Evolutionary conservation across 2,113 vertebrate genomes (phyloP), one percentile per base, ranked within the genome.

Genomic region (Tragelaphus scriptus): DNA sequence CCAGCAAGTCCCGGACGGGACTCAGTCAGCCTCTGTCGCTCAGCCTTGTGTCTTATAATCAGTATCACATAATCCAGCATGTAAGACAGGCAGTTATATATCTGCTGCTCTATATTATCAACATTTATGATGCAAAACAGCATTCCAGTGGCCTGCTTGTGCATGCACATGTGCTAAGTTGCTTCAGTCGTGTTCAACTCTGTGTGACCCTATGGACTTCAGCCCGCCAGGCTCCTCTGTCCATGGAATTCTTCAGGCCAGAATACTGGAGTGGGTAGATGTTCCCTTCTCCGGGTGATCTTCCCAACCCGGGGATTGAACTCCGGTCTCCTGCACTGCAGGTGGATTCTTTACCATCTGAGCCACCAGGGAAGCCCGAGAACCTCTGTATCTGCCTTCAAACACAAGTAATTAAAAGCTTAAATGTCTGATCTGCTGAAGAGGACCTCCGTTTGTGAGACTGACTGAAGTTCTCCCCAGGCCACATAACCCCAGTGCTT

Each of bases 1-100:
- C 28, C 21, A 25, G 65, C 25, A 3, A 25, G 65, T 15, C 2
- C 2, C 0, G 11, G 14, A 30, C 17, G 2, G 11, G 14, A 86
- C 9, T 3, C 16, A 17, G 36, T 13, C 2, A 7, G 61, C 21
- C 59, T 80, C 40, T 17, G 0, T 1, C 3, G 2, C 1, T 6
- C 58, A 59, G 3, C n/a, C 49, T 9, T 40, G 59, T 56, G 25
- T 51, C 71, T 87, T 26, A 36, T 56, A 51, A 25, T 49, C n/a
- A 6, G 0, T 8, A 14, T 7, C 25, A 47, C 13, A 19, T 5
- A 65, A 47, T 28, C 32, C 4, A 9, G 6, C 13, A 3, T 36
- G 49, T 5, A 14, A 13, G 30, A 23, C 1, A 26, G 44, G 51
- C 55, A 55, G 61, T 19, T 23, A 21, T 68, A 19, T 1, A 71